Base-by-base conservation (phyloP, 2,888 invertebrate genomes). In the Ectobius pallidus region DNA sequence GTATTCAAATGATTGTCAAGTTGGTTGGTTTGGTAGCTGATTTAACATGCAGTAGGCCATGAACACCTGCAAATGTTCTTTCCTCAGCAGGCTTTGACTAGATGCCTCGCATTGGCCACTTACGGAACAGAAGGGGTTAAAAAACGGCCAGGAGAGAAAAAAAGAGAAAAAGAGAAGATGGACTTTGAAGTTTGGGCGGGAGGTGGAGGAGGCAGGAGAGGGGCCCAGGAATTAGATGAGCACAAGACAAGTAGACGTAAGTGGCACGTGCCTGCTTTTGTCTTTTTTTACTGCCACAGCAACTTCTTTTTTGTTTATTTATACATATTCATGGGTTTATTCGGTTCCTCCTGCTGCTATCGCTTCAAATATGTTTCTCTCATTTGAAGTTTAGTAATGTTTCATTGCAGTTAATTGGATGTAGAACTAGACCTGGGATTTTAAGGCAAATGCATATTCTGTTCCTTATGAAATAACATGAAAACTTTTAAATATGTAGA, bases 271-370 rank as follows among this genome's bases (percentile, higher is more conserved):
- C 63, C 63, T 63, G 20, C 63, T 63, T 63, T 63, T 63, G 63
- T 63, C 63, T 63, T 63, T 58, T 62, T 63, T 63, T n/a, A n/a
- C n/a, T n/a, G n/a, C n/a, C n/a, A n/a, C n/a, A n/a, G n/a, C n/a
- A n/a, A n/a, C n/a, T 30, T 61, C 42, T 42, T 16, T 39, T 63
- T 63, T 63, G 34, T 25, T 22, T 22, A 42, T 63, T 63, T 63
- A 63, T 63, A 63, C 63, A 63, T 63, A 63, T 63, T 63, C 63
- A 63, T 63, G 39, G 63, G 63, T 63, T 63, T 42, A 63, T 63
- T 63, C 63, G 63, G 42, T 22, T 34, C 39, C 39, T 4, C 42
- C 18, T 62, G n/a, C n/a, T n/a, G n/a, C n/a, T n/a, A n/a, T n/a
- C n/a, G n/a, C n/a, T n/a, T n/a, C n/a, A n/a, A n/a, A n/a, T n/a